phyloP scores from a whole-genome alignment of 2,888 invertebrate species.

The Caenorhabditis auriculariae region DNA sequence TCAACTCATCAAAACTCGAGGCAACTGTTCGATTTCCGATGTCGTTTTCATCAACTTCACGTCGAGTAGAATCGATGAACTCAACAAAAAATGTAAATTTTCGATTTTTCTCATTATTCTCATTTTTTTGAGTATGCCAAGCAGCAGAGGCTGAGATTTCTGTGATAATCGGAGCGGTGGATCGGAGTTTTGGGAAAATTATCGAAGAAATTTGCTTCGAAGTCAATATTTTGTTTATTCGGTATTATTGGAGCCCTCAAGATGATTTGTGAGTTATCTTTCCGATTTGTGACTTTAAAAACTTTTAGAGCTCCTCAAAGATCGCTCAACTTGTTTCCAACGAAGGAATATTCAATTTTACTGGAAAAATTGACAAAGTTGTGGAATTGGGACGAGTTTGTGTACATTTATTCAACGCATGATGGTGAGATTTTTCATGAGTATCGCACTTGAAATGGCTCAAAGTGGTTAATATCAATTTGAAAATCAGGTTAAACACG shows the following conservation, averaged over 20 bases:
- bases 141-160: constrained; percentile 27
- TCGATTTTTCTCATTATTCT: no score
- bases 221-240: constrained; percentile 36
- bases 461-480: no score
- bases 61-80: no score
- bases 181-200: constrained; percentile 31
- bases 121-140: constrained; percentile 29
- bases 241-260: constrained; percentile 23
- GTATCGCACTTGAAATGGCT: no score
- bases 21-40: constrained; percentile 13
- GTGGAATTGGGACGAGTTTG: constrained; percentile 40
- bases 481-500: no score
- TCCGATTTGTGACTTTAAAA: neutral
- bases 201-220: constrained; percentile 45
- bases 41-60: constrained; percentile 8
- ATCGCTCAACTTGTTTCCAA: constrained; percentile 29
- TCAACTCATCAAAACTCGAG: constrained; percentile 18
- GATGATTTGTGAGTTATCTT: constrained; percentile 4
- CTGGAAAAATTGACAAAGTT: constrained; percentile 30
- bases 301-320: constrained; percentile 17
- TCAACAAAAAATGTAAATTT: no score
- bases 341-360: constrained; percentile 27
- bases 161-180: constrained; percentile 43
- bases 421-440: constrained; percentile 24
- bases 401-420: constrained; percentile 39